Evolutionary conservation across 35 echinoderm and acorn worm species (phyloP).

Genomic region (Amphiura filiformis): DNA sequence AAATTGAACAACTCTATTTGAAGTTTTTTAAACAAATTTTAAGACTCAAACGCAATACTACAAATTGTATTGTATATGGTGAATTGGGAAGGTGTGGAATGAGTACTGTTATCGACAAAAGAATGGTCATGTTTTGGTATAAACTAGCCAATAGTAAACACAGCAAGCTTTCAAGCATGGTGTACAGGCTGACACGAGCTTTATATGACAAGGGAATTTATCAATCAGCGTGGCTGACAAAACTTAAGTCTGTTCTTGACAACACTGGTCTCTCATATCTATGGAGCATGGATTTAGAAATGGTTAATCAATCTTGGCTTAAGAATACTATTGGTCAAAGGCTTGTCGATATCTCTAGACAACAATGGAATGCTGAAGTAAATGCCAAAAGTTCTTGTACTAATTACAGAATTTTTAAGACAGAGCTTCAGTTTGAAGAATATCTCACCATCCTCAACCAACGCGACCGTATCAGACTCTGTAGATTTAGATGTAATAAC

Average conservation of each 20-base stretch:
- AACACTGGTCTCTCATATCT: neutral
- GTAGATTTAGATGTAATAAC: neutral
- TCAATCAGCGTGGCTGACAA: neutral
- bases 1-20: neutral
- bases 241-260: constrained; percentile 4
- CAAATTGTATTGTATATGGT: neutral
- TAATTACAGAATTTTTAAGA: constrained; percentile 7
- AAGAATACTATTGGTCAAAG: neutral
- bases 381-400: neutral
- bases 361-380: neutral
- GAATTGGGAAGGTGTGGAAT: constrained; percentile 1
- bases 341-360: neutral
- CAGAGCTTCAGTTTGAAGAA: neutral
- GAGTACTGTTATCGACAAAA: neutral
- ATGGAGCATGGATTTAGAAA: neutral
- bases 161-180: neutral
- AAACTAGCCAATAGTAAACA: neutral
- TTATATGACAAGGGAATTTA: neutral
- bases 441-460: neutral
- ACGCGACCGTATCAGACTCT: neutral
- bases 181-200: neutral
- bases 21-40: neutral
- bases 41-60: neutral
- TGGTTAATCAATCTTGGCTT: neutral
- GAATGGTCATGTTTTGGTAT: neutral